Conservation (phyloP, 2,888 invertebrate species). For the Drosophila demipolita region DNA sequence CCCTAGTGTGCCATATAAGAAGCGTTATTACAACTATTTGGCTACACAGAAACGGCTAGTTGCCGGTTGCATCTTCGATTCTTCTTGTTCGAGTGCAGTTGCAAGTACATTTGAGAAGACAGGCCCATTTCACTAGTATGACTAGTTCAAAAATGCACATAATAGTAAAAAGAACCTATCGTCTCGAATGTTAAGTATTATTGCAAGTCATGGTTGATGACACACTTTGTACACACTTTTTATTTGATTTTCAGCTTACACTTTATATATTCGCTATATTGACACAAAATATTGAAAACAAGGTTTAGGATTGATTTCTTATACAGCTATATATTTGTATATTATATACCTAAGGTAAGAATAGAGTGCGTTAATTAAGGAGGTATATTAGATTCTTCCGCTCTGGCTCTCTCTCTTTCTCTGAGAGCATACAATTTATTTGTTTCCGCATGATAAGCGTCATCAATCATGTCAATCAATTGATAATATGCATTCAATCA, state of each 20-base stretch:
- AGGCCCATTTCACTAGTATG: constrained; percentile 54
- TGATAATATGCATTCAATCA: background rate
- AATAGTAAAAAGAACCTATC: constrained; percentile 43
- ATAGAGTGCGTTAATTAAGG: background rate
- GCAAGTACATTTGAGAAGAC: constrained; percentile 23
- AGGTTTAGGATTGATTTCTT: background rate
- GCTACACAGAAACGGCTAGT: constrained; percentile 58
- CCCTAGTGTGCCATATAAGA: constrained; percentile 60
- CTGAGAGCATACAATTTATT: background rate
- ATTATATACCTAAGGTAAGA: no score
- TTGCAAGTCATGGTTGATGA: background rate
- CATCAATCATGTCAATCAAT: background rate
- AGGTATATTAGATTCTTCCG: background rate
- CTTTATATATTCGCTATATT: background rate
- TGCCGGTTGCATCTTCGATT: constrained; percentile 27
- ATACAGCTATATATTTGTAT: background rate
- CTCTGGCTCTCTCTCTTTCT: background rate
- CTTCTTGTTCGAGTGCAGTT: background rate
- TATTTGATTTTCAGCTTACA: background rate
- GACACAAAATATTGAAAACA: background rate
- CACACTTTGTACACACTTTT: background rate
- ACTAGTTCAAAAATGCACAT: constrained; percentile 37
- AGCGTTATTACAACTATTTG: constrained; percentile 46
- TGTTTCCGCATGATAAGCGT: background rate
- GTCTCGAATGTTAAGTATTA: constrained; percentile 8